Evolutionary conservation across 1,140 invertebrate species (phyloP).

Genomic region (Drosophila athabasca): DNA sequence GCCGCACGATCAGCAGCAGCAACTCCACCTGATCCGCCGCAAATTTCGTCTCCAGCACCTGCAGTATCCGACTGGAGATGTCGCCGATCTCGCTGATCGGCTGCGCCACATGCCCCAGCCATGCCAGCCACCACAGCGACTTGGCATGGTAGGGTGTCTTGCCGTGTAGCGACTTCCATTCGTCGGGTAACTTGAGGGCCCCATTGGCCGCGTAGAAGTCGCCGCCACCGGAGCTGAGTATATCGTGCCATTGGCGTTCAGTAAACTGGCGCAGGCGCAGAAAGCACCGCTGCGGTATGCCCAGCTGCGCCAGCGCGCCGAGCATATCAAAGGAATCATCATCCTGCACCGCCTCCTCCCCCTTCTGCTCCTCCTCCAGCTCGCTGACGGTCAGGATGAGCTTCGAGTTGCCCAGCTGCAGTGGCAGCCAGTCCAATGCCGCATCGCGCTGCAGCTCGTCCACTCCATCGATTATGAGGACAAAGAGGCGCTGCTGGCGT

Average conservation of each 20-base stretch:
- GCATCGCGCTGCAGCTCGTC: slow-evolving; percentile 86
- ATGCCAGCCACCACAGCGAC: slow-evolving; percentile 82
- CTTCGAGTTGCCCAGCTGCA: slow-evolving; percentile 88
- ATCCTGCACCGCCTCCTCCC: slow-evolving; percentile 35
- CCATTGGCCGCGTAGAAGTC: slow-evolving; percentile 83
- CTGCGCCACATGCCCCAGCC: slow-evolving; percentile 77
- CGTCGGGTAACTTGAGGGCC: slow-evolving; percentile 76
- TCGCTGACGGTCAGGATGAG: slow-evolving; percentile 88
- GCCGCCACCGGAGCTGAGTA: slow-evolving; percentile 78
- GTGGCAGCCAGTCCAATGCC: slow-evolving; percentile 88
- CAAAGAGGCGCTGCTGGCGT: slow-evolving; percentile 81
- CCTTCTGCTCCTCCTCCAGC: slow-evolving; percentile 29
- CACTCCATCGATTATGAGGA: slow-evolving; percentile 89
- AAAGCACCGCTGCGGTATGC: slow-evolving; percentile 77
- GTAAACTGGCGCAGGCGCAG: slow-evolving; percentile 76
- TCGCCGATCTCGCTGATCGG: slow-evolving; percentile 72
- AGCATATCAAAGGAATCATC: slow-evolving; percentile 61
- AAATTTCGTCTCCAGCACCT: slow-evolving; percentile 76
- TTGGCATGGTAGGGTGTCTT: slow-evolving; percentile 83
- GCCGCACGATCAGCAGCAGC: slow-evolving; percentile 70
- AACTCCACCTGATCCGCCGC: slow-evolving; percentile 70
- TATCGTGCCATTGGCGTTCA: slow-evolving; percentile 81
- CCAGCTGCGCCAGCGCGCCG: slow-evolving; percentile 66
- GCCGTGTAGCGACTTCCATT: slow-evolving; percentile 76
- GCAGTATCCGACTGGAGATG: slow-evolving; percentile 69